These are phyloP conservation scores for Perithous albicinctus DNA, from an alignment of 2,888 invertebrate genomes.

Conservation along the genomic window DNA sequence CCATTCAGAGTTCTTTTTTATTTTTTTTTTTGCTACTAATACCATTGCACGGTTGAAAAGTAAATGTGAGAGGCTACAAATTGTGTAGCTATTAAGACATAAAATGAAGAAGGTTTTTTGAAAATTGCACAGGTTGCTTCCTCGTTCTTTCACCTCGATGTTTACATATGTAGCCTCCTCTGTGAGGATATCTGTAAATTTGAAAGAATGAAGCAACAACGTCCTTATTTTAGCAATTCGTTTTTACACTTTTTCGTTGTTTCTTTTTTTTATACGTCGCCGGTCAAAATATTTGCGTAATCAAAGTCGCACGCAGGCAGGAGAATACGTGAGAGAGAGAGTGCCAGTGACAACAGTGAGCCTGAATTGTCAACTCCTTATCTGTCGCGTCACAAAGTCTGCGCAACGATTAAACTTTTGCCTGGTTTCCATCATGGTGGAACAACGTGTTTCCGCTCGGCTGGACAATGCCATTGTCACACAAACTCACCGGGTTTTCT, in stretches of 20 bases:
- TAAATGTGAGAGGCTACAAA: neutral
- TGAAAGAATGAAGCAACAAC: no score
- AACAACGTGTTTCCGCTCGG: slow-evolving; percentile 68
- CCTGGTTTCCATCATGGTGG: slow-evolving; percentile 60
- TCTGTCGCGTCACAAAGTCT: slow-evolving; percentile 67
- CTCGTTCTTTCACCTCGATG: no score
- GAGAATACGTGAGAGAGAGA: slow-evolving; percentile 25
- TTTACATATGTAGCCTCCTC: no score
- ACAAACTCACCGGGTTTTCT: slow-evolving; percentile 40
- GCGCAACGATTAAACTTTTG: slow-evolving; percentile 74
- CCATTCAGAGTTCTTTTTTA: neutral
- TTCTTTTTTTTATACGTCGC: no score
- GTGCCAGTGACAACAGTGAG: slow-evolving; percentile 35
- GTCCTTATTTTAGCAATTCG: no score
- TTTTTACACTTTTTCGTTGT: no score
- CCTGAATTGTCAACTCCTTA: slow-evolving; percentile 68
- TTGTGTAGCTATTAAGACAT: no score
- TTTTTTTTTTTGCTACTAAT: slow-evolving; percentile 25
- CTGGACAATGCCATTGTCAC: slow-evolving; percentile 70
- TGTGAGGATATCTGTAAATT: no score
- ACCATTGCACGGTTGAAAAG: neutral
- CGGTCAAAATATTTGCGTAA: neutral
- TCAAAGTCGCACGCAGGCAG: slow-evolving; percentile 4
- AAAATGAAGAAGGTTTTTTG: no score
- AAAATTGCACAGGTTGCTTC: no score